These are phyloP conservation scores for Drosophila ustulata DNA, from an alignment of 2,888 invertebrate genomes.

Conservation along the genomic window DNA sequence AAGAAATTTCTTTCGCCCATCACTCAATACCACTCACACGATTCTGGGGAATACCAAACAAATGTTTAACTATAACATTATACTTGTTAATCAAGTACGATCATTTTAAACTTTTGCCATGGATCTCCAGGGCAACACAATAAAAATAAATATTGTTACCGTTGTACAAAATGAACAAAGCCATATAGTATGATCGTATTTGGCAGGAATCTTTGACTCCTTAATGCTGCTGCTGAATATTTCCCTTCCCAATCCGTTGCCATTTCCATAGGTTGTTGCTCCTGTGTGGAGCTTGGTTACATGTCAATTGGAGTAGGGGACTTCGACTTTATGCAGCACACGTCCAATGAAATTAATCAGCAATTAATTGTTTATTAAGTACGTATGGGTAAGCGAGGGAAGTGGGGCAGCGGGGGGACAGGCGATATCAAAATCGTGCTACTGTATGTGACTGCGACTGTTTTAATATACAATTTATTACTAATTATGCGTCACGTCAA, in stretches of 20 bases:
- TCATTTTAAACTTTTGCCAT: neutral
- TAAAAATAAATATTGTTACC: neutral
- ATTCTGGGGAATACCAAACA: constrained; percentile 66
- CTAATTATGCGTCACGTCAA: constrained; percentile 74
- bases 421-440: constrained; percentile 37
- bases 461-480: constrained; percentile 58
- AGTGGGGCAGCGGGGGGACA: neutral
- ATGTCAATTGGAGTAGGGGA: neutral
- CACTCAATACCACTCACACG: constrained; percentile 14
- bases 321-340: constrained; percentile 44
- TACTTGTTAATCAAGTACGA: neutral
- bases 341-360: constrained; percentile 64
- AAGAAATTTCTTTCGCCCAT: constrained; percentile 63
- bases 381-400: constrained; percentile 1
- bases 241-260: neutral
- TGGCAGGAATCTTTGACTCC: no score
- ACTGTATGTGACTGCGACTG: constrained; percentile 49
- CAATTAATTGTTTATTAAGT: constrained; percentile 66
- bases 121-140: neutral
- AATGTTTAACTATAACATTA: constrained; percentile 13
- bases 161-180: neutral
- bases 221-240: no score
- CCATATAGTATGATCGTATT: no score
- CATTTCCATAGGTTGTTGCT: neutral
- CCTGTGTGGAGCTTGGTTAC: neutral